Evolutionary conservation across 2,797 vertebrate genomes (phyloP).

Genomic region (Anableps anableps): DNA sequence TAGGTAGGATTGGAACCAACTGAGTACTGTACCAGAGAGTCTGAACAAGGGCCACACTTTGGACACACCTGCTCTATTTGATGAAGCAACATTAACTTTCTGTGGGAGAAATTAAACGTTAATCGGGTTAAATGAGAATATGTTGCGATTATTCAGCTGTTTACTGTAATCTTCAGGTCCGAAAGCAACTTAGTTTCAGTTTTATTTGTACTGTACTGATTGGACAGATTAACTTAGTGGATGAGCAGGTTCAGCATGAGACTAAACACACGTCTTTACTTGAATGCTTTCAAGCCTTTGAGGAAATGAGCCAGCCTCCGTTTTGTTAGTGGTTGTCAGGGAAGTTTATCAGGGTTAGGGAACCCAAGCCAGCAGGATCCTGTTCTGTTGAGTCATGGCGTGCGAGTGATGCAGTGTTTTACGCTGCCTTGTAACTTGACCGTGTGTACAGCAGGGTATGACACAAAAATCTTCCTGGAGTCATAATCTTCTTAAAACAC

Average conservation of each 20-base stretch:
- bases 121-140: neutral
- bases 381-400: constrained; percentile 6
- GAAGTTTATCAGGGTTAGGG: constrained; percentile 31
- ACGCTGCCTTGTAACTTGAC: neutral
- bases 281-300: neutral
- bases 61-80: too few relatives aligned
- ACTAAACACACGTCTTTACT: constrained; percentile 6
- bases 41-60: too few relatives aligned
- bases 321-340: constrained; percentile 35
- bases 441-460: too few relatives aligned
- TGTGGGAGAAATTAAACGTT: neutral
- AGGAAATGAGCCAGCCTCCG: constrained; percentile 22
- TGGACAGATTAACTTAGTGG: neutral
- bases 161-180: neutral
- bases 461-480: neutral
- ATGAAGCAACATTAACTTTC: neutral
- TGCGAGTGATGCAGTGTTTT: neutral
- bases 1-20: too few relatives aligned
- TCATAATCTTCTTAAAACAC: neutral
- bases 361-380: constrained; percentile 8
- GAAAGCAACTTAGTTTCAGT: neutral
- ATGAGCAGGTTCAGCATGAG: neutral
- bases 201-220: neutral
- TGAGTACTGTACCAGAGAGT: too few relatives aligned
- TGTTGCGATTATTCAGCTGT: neutral